Base-by-base conservation (phyloP, 2,888 invertebrate species). In the Calameuta idolon region DNA sequence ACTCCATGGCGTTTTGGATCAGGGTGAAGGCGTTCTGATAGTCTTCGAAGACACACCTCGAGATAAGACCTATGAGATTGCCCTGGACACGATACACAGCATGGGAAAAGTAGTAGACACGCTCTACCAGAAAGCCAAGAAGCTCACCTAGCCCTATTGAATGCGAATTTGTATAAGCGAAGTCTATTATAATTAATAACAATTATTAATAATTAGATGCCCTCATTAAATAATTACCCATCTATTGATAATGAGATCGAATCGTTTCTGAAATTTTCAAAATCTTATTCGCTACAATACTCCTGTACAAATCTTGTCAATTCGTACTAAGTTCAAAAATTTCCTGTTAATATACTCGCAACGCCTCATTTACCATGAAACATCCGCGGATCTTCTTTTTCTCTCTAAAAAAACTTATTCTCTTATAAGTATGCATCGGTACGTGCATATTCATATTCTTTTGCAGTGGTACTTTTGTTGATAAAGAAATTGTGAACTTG, bases 81-180 rank as follows among this genome's bases (percentile, higher is more conserved):
- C 99, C 79, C 93, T 99, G 91, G 98, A 98, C 92, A 98, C 98
- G 81, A 98, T 99, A 92, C 98, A 98, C 92, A 98, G 97, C 92
- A 98, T 99, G 98, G 98, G 99, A 89, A 99, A 99, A 94, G 99
- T 99, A 89, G 99, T 99, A 87, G 99, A 99, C 93, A 98, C 99
- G 76, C 95, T 99, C 87, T 99, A 99, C 93, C 98, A 98, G 94
- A 99, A 99, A 94, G 99, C 99, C 85, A 99, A 99, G 94, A 99
- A 99, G 93, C 94, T 99, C 85, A 98, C 98, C 93, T 98, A 96
- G 93, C 90, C 89, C 83, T 87, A 86, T 86, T 89, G 85, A 86
- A 86, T 83, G 85, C 84, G 82, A 88, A 87, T 87, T 89, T 88
- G 86, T 85, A 86, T 84, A 87, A 90, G 83, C 80, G 85, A 85